Conservation (phyloP, 2,113 vertebrate genomes). For the Leptobrachium ailaonicum region DNA sequence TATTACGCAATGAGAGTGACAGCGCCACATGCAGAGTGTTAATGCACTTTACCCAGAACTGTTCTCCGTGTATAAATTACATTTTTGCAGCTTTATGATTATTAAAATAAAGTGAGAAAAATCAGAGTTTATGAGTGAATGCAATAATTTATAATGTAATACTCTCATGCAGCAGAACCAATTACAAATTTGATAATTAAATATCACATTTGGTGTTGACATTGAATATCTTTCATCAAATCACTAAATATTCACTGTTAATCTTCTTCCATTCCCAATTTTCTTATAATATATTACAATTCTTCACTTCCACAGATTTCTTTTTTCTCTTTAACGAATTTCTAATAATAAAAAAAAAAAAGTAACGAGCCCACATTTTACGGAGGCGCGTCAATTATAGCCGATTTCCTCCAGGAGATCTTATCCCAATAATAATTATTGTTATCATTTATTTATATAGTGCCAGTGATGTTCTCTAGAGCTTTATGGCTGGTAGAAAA, state of each 20-base stretch:
- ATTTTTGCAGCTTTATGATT: slow-evolving; percentile 5
- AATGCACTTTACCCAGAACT: not conserved
- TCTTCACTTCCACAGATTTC: not conserved
- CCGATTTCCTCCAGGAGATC: not conserved
- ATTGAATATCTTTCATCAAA: not conserved
- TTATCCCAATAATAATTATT: not conserved
- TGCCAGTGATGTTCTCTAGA: not conserved
- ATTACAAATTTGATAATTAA: slow-evolving; percentile 21
- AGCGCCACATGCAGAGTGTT: slow-evolving; percentile 45
- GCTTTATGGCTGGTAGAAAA: not conserved
- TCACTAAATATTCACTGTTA: not conserved
- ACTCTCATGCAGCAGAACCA: not conserved
- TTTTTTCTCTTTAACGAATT: not conserved
- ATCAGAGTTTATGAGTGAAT: not conserved
- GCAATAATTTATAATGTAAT: slow-evolving; percentile 9
- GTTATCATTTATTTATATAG: not conserved
- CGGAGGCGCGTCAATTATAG: no score
- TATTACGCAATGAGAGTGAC: slow-evolving; percentile 2
- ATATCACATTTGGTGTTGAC: slow-evolving; percentile 4
- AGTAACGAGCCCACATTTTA: no score
- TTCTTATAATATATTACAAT: not conserved
- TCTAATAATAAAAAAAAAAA: no score
- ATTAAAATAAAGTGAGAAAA: slow-evolving; percentile 17
- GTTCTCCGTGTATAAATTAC: not conserved
- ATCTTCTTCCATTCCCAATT: not conserved